Percentiles rank a stretch among this genome's conserved stretches.
Conservation (phyloP, 2,888 invertebrate genomes). For the Nematopogon swammerdamellus region DNA sequence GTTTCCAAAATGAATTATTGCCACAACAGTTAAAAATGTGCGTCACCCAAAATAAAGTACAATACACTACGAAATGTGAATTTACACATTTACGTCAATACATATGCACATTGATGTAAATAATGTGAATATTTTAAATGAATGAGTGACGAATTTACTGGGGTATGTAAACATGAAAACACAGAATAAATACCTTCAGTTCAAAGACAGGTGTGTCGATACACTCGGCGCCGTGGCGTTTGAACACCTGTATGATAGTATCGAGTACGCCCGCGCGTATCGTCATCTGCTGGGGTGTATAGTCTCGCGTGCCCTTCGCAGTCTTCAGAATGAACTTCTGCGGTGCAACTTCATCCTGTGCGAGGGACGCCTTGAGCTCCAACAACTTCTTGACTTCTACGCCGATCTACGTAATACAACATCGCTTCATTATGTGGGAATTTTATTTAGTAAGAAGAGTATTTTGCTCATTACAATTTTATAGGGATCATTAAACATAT, state of each 20-base stretch:
- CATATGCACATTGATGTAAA: too few relatives aligned
- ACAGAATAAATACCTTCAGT: constrained; percentile 65
- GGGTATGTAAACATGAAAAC: background rate
- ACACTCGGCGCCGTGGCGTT: constrained; percentile 95
- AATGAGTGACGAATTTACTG: too few relatives aligned
- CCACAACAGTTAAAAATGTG: too few relatives aligned
- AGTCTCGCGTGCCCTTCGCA: constrained; percentile 93
- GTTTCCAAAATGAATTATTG: too few relatives aligned
- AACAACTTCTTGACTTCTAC: constrained; percentile 81
- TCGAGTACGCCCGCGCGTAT: constrained; percentile 81
- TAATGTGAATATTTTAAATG: too few relatives aligned
- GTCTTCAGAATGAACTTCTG: constrained; percentile 87
- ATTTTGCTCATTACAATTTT: too few relatives aligned
- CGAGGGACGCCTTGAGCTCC: constrained; percentile 73
- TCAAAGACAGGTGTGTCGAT: constrained; percentile 99
- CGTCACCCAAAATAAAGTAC: too few relatives aligned
- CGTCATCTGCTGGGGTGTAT: constrained; percentile 92
- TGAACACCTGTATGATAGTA: constrained; percentile 86
- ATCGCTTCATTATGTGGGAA: too few relatives aligned
- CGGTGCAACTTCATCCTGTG: constrained; percentile 52
- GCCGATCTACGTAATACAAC: constrained; percentile 84
- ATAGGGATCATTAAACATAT: too few relatives aligned
- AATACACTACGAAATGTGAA: too few relatives aligned
- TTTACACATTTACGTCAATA: too few relatives aligned
- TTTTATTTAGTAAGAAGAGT: too few relatives aligned